Base-by-base conservation (phyloP, 2,797 vertebrate genomes). In the Botia kubotai region DNA sequence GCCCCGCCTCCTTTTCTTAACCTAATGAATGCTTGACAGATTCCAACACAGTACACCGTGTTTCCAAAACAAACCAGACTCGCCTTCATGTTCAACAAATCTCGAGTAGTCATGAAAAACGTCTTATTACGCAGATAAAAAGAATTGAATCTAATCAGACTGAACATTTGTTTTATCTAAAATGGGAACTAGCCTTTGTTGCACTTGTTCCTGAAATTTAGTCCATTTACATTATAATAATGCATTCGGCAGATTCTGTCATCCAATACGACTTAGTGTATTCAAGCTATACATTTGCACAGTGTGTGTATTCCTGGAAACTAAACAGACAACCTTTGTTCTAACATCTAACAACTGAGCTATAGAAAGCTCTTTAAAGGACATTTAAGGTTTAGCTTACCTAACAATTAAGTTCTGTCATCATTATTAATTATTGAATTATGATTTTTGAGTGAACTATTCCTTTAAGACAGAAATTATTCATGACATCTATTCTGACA, bases 1-100 rank as follows among this genome's bases (percentile, higher is more conserved):
- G 79, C 65, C 73, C 73, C 76, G 75, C 78, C 72, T 75, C 60
- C 83, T 88, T 88, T 90, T 91, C 88, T 85, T 83, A 81, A 87
- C 58, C 46, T 83, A 81, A 87, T 82, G 80, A 88, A 86, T 78
- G 67, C 71, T 83, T 83, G 83, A 72, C 58, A 82, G 58, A 89
- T 88, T 91, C 85, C 86, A 85, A 2, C 71, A 50, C 26, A 57
- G 65, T 17, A 36, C 75, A 82, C 57, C 23, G 52, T 3, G 55
- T 55, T 57, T 26, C 43, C n/a, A 58, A 60, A 68, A 71, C 50
- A 46, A 82, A 14, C 26, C 23, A 81, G 46, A 81, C n/a, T 70
- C 19, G 2, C 5, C 21, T 21, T 75, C 8, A 66, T 17, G 2
- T 1, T 13, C 19, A 57, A 67, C 7, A 66, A 39, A 55, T 53